These are phyloP conservation scores for Eupithecia subfuscata DNA, from an alignment of 2,888 invertebrate species.

Conservation along the genomic window DNA sequence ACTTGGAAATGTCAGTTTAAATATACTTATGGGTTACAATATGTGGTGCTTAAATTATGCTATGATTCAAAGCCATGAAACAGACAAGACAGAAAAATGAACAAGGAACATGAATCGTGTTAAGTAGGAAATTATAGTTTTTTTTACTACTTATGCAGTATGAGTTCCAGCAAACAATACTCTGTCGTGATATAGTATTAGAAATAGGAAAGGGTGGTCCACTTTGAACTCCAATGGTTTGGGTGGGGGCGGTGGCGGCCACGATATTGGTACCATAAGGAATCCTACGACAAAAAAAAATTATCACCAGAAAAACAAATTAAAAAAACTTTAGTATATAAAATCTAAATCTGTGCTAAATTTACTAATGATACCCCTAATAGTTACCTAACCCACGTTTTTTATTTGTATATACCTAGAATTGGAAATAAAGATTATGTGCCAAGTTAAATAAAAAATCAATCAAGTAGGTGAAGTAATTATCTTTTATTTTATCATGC, in stretches of 20 bases:
- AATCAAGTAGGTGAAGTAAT: neutral
- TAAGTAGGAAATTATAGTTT: too few relatives aligned
- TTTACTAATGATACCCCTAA: neutral
- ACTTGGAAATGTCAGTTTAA: too few relatives aligned
- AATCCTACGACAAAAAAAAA: neutral
- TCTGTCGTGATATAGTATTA: constrained; percentile 46
- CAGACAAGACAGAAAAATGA: too few relatives aligned
- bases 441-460: neutral
- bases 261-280: neutral
- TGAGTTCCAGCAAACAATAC: constrained; percentile 45
- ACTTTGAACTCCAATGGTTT: constrained; percentile 37
- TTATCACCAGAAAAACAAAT: neutral
- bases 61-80: too few relatives aligned
- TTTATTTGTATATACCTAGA: neutral
- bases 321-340: neutral
- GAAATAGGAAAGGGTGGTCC: constrained; percentile 41
- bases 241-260: constrained; percentile 6
- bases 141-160: constrained; percentile 5
- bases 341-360: neutral
- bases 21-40: too few relatives aligned
- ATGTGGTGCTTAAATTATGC: too few relatives aligned
- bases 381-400: neutral
- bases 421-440: neutral
- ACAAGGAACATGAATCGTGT: too few relatives aligned
- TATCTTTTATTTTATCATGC: neutral